These are phyloP conservation scores for Oreochromis aureus DNA, from an alignment of 2,113 vertebrate species.

Conservation along the genomic window DNA sequence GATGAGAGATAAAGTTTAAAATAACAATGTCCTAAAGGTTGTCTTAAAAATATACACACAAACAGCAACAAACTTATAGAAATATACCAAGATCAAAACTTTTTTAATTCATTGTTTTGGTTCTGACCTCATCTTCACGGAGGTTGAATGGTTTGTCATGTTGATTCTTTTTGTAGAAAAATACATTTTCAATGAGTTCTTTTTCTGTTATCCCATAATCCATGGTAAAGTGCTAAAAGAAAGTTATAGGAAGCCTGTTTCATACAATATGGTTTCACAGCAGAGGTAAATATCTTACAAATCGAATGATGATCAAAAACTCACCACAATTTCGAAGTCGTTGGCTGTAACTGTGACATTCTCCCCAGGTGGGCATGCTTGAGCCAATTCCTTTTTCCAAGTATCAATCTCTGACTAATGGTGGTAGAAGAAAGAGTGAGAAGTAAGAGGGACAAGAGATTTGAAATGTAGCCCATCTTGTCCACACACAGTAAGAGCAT, in stretches of 20 bases:
- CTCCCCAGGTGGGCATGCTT: not conserved
- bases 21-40: not conserved
- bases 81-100: not conserved
- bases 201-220: not conserved
- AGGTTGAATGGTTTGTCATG: not conserved
- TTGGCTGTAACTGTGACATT: not conserved
- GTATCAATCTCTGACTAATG: accelerated
- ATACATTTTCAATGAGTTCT: accelerated
- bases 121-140: not conserved
- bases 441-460: not conserved
- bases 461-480: not conserved
- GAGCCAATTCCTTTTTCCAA: accelerated
- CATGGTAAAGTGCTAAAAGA: not conserved
- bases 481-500: not conserved
- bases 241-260: not conserved
- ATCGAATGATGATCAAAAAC: not conserved
- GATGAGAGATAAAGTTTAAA: not conserved
- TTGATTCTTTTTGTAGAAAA: not conserved
- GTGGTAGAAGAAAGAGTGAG: accelerated
- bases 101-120: not conserved
- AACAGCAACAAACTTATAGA: not conserved
- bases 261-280: not conserved
- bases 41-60: not conserved
- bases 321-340: accelerated
- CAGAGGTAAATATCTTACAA: not conserved